Conservation (phyloP, 2,888 invertebrate species). For the Zygothrica quintamaculata region DNA sequence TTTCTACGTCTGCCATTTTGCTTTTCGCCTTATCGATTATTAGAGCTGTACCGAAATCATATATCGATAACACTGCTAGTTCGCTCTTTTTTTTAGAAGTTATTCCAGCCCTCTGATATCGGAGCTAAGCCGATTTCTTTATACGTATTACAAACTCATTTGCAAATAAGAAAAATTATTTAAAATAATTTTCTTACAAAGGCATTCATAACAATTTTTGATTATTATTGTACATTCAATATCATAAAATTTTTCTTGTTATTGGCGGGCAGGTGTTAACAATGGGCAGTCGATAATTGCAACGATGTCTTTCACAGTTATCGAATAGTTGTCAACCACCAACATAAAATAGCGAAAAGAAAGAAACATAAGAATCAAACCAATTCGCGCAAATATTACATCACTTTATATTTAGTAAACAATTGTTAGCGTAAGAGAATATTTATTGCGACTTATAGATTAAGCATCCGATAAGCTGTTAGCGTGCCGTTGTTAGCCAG, state of each 20-base stretch:
- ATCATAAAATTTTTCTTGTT: no score
- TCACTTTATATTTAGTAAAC: slow-evolving; percentile 45
- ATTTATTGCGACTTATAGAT: slow-evolving; percentile 61
- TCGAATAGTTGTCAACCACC: slow-evolving; percentile 35
- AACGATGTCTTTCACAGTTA: slow-evolving; percentile 26
- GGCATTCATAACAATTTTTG: background rate
- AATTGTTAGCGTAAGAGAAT: slow-evolving; percentile 24
- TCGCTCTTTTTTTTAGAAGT: slow-evolving; percentile 6
- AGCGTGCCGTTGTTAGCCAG: slow-evolving; percentile 8
- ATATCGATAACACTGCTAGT: slow-evolving; percentile 46
- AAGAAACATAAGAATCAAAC: slow-evolving; percentile 43
- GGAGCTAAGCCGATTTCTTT: slow-evolving; percentile 17
- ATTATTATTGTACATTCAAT: background rate
- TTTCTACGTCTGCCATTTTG: slow-evolving; percentile 65
- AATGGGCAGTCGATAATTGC: slow-evolving; percentile 1
- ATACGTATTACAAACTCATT: background rate
- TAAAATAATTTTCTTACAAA: background rate
- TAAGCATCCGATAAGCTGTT: slow-evolving; percentile 40
- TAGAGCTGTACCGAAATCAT: slow-evolving; percentile 61
- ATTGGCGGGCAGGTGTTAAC: background rate
- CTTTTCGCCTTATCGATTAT: slow-evolving; percentile 65
- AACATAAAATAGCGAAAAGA: slow-evolving; percentile 29
- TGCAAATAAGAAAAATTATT: background rate
- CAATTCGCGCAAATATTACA: slow-evolving; percentile 55
- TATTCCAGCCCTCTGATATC: slow-evolving; percentile 10